Evolutionary conservation across 1,140 invertebrate species (phyloP).

Genomic region (Pseudobourletiella spinata): DNA sequence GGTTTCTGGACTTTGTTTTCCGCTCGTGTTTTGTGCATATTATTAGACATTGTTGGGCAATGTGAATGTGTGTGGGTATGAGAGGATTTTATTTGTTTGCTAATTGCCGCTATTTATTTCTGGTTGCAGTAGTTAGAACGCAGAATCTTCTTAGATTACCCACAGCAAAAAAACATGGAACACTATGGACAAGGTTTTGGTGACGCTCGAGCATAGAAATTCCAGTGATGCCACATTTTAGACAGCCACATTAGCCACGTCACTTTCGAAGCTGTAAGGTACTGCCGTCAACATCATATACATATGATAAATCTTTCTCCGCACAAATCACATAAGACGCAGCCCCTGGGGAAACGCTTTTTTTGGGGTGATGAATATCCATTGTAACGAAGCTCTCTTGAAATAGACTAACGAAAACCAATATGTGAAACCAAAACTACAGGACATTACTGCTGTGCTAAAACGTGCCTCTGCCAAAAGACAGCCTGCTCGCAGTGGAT

Average conservation of each 20-base stretch:
- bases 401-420: neutral
- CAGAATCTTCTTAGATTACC: neutral
- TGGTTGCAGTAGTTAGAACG: too few species aligned
- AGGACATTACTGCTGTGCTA: neutral
- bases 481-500: neutral
- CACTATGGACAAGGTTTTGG: neutral
- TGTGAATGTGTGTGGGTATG: too few species aligned
- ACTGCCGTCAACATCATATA: slow-evolving; percentile 39
- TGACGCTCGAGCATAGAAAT: neutral
- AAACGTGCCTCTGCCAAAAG: neutral
- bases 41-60: too few species aligned
- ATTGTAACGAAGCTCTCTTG: slow-evolving; percentile 38
- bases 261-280: neutral
- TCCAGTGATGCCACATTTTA: neutral
- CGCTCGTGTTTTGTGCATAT: too few species aligned
- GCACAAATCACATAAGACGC: slow-evolving; percentile 41
- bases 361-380: slow-evolving; percentile 41
- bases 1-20: too few species aligned
- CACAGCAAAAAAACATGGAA: neutral
- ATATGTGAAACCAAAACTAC: neutral
- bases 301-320: slow-evolving; percentile 40
- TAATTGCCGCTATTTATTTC: too few species aligned
- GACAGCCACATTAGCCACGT: neutral
- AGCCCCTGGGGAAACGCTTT: slow-evolving; percentile 41
- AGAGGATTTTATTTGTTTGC: too few species aligned